A percentile compares a stretch with the other conserved stretches of the same genome.
Evolutionary conservation across 2,888 invertebrate genomes (phyloP).

Genomic region (Machimus rusticus): DNA sequence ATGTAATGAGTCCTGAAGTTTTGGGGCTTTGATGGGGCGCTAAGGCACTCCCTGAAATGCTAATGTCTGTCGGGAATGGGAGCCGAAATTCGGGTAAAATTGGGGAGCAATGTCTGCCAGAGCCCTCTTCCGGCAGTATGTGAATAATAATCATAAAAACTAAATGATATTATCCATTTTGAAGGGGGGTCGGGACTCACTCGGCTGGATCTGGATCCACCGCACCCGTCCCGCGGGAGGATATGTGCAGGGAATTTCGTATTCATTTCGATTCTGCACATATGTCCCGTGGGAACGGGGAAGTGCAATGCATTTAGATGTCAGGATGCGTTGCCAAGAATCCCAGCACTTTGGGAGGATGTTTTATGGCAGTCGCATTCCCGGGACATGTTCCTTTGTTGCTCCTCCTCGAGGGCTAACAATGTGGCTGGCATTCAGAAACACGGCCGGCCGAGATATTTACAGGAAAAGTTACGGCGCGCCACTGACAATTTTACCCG

Average conservation of each 20-base stretch:
- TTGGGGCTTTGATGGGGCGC: neutral
- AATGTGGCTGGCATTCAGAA: neutral
- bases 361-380: neutral
- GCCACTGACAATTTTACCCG: neutral
- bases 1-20: constrained; percentile 2
- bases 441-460: neutral
- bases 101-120: neutral
- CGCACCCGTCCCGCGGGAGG: neutral
- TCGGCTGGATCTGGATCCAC: neutral
- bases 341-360: neutral
- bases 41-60: neutral
- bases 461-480: neutral
- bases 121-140: neutral
- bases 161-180: neutral
- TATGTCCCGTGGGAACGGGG: neutral
- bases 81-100: neutral
- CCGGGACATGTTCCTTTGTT: neutral
- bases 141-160: neutral
- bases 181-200: neutral
- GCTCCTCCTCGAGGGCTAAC: neutral
- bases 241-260: neutral
- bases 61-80: neutral
- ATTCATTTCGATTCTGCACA: neutral
- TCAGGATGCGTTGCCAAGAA: neutral
- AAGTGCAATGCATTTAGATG: neutral